phyloP scores from a whole-genome alignment of 2,113 vertebrate genomes.

The Theristicus caerulescens region DNA sequence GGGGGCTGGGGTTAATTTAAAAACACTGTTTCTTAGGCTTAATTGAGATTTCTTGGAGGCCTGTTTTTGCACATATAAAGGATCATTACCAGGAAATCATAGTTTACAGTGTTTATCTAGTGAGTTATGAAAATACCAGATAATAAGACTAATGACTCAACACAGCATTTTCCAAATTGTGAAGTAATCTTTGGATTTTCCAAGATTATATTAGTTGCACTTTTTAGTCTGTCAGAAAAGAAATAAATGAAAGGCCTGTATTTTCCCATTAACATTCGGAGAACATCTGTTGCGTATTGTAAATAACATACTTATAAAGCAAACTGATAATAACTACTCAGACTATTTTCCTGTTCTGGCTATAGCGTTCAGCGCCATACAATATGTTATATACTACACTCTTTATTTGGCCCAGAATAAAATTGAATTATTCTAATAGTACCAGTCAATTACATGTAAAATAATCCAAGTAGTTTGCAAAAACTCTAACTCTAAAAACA shows the following conservation, averaged over 20 bases:
- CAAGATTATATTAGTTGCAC: constrained; percentile 77
- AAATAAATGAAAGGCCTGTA: constrained; percentile 77
- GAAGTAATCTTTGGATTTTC: constrained; percentile 78
- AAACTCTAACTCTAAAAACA: background rate
- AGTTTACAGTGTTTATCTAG: constrained; percentile 72
- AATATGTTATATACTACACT: background rate
- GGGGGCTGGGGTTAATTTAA: constrained; percentile 36
- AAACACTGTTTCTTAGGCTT: constrained; percentile 59
- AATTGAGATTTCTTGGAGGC: constrained; percentile 68
- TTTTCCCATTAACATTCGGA: constrained; percentile 78
- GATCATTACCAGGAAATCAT: constrained; percentile 74
- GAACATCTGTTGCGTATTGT: constrained; percentile 83
- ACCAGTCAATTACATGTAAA: background rate
- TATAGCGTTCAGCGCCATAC: constrained; percentile 25
- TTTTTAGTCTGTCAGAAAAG: constrained; percentile 77
- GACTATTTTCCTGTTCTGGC: constrained; percentile 67
- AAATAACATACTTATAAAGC: constrained; percentile 82
- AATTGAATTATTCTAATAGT: background rate
- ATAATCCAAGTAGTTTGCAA: background rate
- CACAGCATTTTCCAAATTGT: constrained; percentile 77
- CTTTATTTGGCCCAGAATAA: background rate
- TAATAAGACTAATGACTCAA: constrained; percentile 80
- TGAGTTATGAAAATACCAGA: constrained; percentile 79
- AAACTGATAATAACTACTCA: constrained; percentile 72
- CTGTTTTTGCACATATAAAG: constrained; percentile 65